phyloP scores from a whole-genome alignment of 2,113 vertebrate species.

The Potamarius usumacintae region DNA sequence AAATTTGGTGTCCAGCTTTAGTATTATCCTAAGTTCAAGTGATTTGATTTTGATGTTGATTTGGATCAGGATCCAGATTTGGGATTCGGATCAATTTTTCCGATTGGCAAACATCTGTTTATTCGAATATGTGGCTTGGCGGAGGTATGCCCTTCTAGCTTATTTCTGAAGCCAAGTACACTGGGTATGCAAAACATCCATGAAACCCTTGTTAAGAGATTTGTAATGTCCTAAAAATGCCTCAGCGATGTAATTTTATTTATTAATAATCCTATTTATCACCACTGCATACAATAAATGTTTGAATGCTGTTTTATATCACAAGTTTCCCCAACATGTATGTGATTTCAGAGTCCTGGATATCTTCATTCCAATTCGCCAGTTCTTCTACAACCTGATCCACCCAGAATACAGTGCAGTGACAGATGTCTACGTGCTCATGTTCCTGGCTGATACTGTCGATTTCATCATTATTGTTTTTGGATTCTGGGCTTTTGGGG shows the following conservation, averaged over 20 bases:
- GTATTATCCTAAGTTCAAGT: no score
- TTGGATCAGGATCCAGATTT: no score
- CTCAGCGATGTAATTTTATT: background rate
- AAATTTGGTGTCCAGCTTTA: no score
- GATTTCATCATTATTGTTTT: constrained; percentile 96
- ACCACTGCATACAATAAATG: background rate
- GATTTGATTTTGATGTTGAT: no score
- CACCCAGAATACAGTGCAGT: constrained; percentile 93
- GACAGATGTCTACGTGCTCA: constrained; percentile 92
- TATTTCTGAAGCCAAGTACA: background rate
- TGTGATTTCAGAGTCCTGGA: constrained; percentile 75
- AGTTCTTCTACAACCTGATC: constrained; percentile 92
- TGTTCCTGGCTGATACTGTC: constrained; percentile 92
- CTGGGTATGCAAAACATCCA: background rate
- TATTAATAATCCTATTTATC: background rate
- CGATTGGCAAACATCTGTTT: no score
- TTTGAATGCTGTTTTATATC: background rate
- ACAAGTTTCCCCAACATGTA: background rate
- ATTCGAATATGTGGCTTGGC: no score
- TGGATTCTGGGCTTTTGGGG: constrained; percentile 94
- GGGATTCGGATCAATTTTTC: no score
- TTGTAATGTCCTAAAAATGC: background rate
- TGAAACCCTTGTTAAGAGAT: background rate
- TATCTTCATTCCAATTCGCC: constrained; percentile 82
- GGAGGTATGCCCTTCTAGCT: no score